Evolutionary conservation across 2,113 vertebrate genomes (phyloP).

Genomic region (Agelaius phoeniceus): DNA sequence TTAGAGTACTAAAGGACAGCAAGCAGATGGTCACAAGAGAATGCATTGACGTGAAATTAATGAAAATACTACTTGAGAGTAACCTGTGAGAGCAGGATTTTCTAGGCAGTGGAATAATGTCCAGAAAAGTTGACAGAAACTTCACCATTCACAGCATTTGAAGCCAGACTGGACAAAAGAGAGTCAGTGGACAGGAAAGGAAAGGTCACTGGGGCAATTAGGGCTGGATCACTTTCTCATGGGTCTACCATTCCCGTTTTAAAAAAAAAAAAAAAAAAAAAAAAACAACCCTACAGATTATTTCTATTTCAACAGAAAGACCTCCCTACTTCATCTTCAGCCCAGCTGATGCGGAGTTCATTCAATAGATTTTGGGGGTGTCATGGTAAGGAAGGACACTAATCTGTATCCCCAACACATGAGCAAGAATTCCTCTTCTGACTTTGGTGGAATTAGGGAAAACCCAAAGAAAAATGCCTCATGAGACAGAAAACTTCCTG

Average conservation of each 20-base stretch:
- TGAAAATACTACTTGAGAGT: conserved; percentile 18
- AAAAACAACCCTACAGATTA: neutral
- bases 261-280: neutral
- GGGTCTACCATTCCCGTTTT: neutral
- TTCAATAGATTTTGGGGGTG: neutral
- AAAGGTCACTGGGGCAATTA: neutral
- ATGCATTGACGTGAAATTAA: conserved; percentile 32
- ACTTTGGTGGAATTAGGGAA: neutral
- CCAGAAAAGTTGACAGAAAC: neutral
- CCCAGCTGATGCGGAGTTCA: neutral
- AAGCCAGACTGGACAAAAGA: neutral
- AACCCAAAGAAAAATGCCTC: neutral
- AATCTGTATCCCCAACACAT: neutral
- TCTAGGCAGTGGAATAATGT: neutral
- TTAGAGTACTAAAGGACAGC: conserved; percentile 35
- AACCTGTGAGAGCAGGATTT: conserved; percentile 2
- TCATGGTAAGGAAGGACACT: neutral
- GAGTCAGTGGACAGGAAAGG: neutral
- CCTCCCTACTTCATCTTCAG: neutral
- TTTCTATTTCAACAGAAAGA: neutral
- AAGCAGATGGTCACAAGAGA: conserved; percentile 25
- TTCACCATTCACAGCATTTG: neutral
- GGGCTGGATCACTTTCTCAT: neutral
- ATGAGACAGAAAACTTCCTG: neutral
- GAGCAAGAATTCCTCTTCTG: neutral